Base-by-base conservation (phyloP, 1,140 invertebrate genomes). In the Asbolus verrucosus region DNA sequence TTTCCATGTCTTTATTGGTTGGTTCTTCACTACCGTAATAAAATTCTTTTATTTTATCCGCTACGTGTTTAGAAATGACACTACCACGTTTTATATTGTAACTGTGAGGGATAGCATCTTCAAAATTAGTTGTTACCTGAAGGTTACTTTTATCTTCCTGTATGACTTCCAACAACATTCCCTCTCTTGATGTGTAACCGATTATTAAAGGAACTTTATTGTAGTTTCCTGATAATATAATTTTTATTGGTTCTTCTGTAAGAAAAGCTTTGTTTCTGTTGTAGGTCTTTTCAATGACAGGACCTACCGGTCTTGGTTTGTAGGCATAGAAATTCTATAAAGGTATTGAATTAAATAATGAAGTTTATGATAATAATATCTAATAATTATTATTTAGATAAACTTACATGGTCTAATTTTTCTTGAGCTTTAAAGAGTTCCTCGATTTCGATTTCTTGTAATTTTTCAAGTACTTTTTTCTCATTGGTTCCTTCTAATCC, bases 131-230 rank as follows among this genome's bases (percentile, higher is more conserved):
- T n/a, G 84, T 80, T 31, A 84, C 15, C 9, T 76, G 50, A 80
- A 81, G 71, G 9, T 81, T 72, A 50, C 70, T n/a, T 14, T 13
- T 30, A 82, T 18, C 80, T 78, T 67, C 77, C 75, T 36, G 31
- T n/a, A 73, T 13, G 71, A 69, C 69, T 81, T 81, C 16, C 81
- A 81, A 65, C 69, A 81, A 65, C 13, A 79, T 71, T 13, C 76
- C 78, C 73, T 79, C 78, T 36, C 59, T 59, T 2, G 74, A 75
- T 13, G 72, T 85, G 71, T 82, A 86, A 13, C 85, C 85, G 2
- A 86, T 84, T 78, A 87, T 85, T 0, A 85, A 70, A 1, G 85
- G 84, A 11, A 86, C 79, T 79, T 78, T 63, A 81, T 83, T 78
- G 70, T 82, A 72, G 63, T 80, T 71, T 15, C 75, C 72, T 15